These are phyloP conservation scores for Nematostella vectensis DNA, from an alignment of 92 coral and sea anemone genomes.

Conservation along the genomic window DNA sequence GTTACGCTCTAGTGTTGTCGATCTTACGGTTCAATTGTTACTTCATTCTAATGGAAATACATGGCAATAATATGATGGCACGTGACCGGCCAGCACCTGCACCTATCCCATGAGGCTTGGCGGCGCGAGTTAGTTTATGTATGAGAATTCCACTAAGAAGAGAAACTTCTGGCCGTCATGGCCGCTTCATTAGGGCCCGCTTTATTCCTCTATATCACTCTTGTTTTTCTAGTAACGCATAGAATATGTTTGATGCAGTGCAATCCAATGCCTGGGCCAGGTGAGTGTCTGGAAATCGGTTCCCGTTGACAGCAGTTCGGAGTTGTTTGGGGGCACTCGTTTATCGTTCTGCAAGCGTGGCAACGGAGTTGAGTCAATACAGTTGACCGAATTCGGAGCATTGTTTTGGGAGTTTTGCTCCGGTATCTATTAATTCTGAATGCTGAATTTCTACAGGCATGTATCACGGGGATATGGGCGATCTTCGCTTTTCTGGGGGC, in stretches of 20 bases:
- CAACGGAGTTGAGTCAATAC: conserved; percentile 37
- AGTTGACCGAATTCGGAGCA: conserved; percentile 32
- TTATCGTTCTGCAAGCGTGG: conserved; percentile 60
- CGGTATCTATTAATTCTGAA: conserved; percentile 3
- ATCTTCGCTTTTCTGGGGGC: conserved; percentile 92
- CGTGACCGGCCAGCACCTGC: conserved; percentile 77
- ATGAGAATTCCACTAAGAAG: conserved; percentile 66
- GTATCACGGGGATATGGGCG: conserved; percentile 82
- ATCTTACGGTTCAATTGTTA: too few relatives aligned
- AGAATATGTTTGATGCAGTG: conserved; percentile 94
- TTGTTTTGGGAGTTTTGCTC: neutral
- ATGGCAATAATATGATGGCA: conserved; percentile 37
- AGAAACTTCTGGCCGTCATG: conserved; percentile 62
- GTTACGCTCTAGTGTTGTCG: too few relatives aligned
- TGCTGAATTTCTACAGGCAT: conserved; percentile 49
- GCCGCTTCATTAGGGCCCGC: conserved; percentile 66
- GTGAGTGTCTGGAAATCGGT: conserved; percentile 49
- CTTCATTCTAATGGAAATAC: conserved; percentile 8
- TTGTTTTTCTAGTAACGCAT: conserved; percentile 82
- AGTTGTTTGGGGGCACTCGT: conserved; percentile 57
- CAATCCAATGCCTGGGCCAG: conserved; percentile 91
- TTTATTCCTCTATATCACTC: conserved; percentile 69
- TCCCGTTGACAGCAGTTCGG: conserved; percentile 26
- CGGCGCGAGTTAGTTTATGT: conserved; percentile 71
- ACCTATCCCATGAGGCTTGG: conserved; percentile 84